Evolutionary conservation across 2,888 invertebrate species (phyloP).

Genomic region (Lypha dubia): DNA sequence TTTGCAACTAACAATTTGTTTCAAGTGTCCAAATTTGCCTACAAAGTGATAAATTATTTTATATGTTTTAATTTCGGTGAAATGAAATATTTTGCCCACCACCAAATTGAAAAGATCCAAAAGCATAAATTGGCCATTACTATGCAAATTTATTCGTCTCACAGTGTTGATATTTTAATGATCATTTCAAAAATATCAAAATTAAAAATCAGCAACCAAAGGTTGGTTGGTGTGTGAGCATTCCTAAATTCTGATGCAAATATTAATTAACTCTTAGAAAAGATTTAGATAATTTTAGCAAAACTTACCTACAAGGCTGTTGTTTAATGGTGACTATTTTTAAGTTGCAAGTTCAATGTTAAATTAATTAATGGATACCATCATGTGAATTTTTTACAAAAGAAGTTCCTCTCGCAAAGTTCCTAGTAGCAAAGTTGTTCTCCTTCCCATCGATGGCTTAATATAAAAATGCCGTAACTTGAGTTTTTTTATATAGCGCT

Average conservation of each 20-base stretch:
- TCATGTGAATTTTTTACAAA: too few relatives aligned
- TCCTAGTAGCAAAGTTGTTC: too few relatives aligned
- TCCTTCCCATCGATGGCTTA: too few relatives aligned
- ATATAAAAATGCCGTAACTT: too few relatives aligned
- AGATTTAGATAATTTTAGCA: slow-evolving; percentile 26
- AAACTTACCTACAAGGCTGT: slow-evolving; percentile 56
- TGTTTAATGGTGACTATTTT: slow-evolving; percentile 14
- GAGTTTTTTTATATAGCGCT: too few relatives aligned
- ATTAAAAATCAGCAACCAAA: not conserved
- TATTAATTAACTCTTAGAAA: slow-evolving; percentile 19
- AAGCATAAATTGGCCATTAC: slow-evolving; percentile 33
- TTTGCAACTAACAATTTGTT: slow-evolving; percentile 56
- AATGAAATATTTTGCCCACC: not conserved
- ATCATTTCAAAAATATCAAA: slow-evolving; percentile 17
- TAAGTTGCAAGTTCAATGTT: slow-evolving; percentile 63
- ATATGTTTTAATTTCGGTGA: slow-evolving; percentile 36
- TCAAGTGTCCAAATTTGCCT: slow-evolving; percentile 56
- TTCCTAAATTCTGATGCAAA: slow-evolving; percentile 51
- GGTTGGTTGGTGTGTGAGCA: not conserved
- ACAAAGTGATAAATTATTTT: slow-evolving; percentile 47
- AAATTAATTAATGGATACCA: slow-evolving; percentile 46
- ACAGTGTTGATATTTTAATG: slow-evolving; percentile 62
- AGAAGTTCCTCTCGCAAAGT: too few relatives aligned
- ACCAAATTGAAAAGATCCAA: slow-evolving; percentile 14
- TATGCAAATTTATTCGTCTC: slow-evolving; percentile 64